A percentile compares a stretch with the other conserved stretches of the same genome.
phyloP scores from a whole-genome alignment of 53 echinoderm and acorn worm species.

The Patiria pectinifera region DNA sequence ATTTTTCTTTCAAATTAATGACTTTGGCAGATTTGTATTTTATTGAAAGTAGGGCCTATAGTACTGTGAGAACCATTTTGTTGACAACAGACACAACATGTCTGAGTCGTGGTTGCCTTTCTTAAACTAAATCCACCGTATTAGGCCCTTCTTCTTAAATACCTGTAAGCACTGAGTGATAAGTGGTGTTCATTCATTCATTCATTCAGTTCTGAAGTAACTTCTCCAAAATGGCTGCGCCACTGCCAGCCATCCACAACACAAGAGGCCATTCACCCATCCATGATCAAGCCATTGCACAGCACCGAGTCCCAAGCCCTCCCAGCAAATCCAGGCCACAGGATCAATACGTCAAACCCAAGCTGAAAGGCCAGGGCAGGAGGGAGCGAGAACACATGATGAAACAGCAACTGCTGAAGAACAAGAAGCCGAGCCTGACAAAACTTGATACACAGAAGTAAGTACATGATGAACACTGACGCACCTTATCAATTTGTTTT shows the following conservation, averaged over 20 bases:
- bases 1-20: no score
- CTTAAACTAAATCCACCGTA: no score
- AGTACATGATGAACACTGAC: not conserved
- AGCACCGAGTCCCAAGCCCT: slow-evolving; percentile 96
- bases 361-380: slow-evolving; percentile 69
- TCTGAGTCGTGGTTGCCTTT: no score
- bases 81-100: no score
- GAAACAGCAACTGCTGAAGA: slow-evolving; percentile 72
- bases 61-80: no score
- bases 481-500: not conserved
- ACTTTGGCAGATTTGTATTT: no score
- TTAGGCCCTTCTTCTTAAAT: no score
- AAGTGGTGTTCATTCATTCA: not conserved
- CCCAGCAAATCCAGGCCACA: slow-evolving; percentile 82
- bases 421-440: slow-evolving; percentile 78
- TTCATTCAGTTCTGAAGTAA: not conserved
- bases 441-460: slow-evolving; percentile 88
- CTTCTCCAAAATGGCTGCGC: slow-evolving; percentile 86
- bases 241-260: slow-evolving; percentile 89
- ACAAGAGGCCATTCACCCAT: slow-evolving; percentile 77
- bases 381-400: slow-evolving; percentile 71
- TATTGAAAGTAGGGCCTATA: no score
- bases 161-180: no score
- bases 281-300: slow-evolving; percentile 71
- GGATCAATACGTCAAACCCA: slow-evolving; percentile 71